Percentiles rank a stretch among this genome's conserved stretches.
Conservation (phyloP, 2,113 vertebrate genomes). For the Sigmodon hispidus region DNA sequence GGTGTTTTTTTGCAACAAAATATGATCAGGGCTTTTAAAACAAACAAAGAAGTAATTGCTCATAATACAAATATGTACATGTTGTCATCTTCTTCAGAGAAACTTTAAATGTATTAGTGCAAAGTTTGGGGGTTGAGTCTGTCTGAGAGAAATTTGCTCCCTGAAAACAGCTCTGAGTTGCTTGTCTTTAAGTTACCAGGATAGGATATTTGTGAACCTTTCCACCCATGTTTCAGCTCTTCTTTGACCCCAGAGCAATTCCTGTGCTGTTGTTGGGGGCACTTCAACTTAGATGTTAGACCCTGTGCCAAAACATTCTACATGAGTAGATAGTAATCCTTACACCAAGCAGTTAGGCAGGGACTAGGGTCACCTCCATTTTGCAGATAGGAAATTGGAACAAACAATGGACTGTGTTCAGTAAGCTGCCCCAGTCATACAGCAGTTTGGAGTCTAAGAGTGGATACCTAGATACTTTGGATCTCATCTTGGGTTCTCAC, state of each 20-base stretch:
- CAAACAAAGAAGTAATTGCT: neutral
- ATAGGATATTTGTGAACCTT: neutral
- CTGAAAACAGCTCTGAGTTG: slow-evolving; percentile 12
- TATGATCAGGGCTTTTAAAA: slow-evolving; percentile 24
- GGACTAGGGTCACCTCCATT: neutral
- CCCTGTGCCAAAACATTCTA: neutral
- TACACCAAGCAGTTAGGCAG: neutral
- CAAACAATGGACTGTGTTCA: neutral
- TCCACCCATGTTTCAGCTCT: neutral
- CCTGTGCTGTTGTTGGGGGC: neutral
- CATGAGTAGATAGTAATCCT: neutral
- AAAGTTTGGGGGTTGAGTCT: neutral
- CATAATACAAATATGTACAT: neutral
- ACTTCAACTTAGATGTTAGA: neutral
- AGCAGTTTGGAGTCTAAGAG: neutral
- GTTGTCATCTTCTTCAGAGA: slow-evolving; percentile 6
- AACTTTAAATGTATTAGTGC: slow-evolving; percentile 14
- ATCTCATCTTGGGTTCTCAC: neutral
- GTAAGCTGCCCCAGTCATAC: neutral
- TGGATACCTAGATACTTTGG: neutral
- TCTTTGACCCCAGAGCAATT: neutral
- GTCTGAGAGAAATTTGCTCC: neutral
- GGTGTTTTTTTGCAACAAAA: slow-evolving; percentile 44
- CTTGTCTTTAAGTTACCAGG: neutral
- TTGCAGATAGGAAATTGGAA: neutral